Percentiles rank a stretch among this genome's conserved stretches.
Conservation (phyloP, 1,140 invertebrate genomes). For the Scaptomyza pallida region DNA sequence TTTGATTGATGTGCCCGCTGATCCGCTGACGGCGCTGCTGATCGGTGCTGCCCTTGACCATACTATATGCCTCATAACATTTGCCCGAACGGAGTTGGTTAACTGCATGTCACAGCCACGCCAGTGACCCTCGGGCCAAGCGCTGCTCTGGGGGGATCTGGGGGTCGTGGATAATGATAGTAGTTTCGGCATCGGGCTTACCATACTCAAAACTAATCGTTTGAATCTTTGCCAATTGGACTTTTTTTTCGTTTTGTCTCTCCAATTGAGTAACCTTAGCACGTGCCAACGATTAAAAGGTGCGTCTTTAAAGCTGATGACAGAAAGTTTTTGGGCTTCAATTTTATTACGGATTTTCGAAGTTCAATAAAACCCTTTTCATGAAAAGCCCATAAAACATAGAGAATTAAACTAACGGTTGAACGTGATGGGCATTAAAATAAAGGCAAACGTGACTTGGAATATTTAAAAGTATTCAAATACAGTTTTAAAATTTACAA, state of each 20-base stretch:
- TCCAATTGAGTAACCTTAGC: conserved; percentile 67
- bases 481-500: too few species aligned
- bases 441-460: background rate
- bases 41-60: conserved; percentile 67
- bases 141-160: conserved; percentile 6
- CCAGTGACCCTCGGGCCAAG: conserved; percentile 67
- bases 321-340: background rate
- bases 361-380: background rate
- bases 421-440: conserved; percentile 2
- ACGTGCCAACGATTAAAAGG: conserved; percentile 69
- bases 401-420: conserved; percentile 2
- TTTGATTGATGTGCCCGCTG: conserved; percentile 78
- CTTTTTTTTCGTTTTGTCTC: too few species aligned
- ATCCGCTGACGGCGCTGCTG: conserved; percentile 59
- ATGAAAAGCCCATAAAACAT: conserved; percentile 7
- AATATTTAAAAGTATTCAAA: too few species aligned
- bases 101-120: conserved; percentile 57
- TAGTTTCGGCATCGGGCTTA: conserved; percentile 35
- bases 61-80: conserved; percentile 44
- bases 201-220: conserved; percentile 39
- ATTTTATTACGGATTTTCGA: background rate
- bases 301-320: conserved; percentile 49
- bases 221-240: too few species aligned
- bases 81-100: conserved; percentile 38
- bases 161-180: conserved; percentile 65